A percentile compares a stretch with the other conserved stretches of the same genome.
These are phyloP conservation scores for Parauchenoglanis punctatus DNA, from an alignment of 2,797 vertebrate genomes.

Conservation along the genomic window DNA sequence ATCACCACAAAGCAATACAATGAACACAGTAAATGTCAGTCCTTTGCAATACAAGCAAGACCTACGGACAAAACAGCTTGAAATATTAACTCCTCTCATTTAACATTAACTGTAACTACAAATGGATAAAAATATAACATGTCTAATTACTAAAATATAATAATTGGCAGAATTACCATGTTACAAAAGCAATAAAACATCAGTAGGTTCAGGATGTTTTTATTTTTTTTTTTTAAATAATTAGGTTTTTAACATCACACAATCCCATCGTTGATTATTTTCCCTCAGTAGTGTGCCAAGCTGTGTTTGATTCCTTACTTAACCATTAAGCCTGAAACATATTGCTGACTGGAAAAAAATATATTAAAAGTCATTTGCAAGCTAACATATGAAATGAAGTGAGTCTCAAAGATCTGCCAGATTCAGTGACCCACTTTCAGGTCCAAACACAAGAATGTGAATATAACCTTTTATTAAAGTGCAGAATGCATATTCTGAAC, in stretches of 20 bases:
- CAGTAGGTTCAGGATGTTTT: background rate
- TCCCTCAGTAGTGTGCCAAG: no score
- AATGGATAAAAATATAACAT: background rate
- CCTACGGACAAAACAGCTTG: background rate
- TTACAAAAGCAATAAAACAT: background rate
- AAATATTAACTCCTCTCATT: background rate
- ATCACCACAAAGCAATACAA: background rate
- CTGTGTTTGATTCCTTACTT: background rate
- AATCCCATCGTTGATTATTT: background rate
- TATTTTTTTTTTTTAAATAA: no score
- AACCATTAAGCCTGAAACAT: background rate
- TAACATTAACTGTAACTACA: background rate
- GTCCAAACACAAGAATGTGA: slow-evolving; percentile 75
- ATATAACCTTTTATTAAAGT: slow-evolving; percentile 76
- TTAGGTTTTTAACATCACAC: background rate
- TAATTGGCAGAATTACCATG: background rate
- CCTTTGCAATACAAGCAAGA: background rate
- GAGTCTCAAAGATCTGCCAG: slow-evolving; percentile 33
- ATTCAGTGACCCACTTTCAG: slow-evolving; percentile 67
- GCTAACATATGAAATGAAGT: slow-evolving; percentile 9
- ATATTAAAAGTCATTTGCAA: background rate
- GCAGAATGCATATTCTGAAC: slow-evolving; percentile 70
- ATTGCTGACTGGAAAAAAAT: background rate
- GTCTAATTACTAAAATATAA: background rate
- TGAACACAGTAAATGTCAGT: background rate